Base-by-base conservation (phyloP, 2,888 invertebrate genomes). In the Lycophotia porphyrea region DNA sequence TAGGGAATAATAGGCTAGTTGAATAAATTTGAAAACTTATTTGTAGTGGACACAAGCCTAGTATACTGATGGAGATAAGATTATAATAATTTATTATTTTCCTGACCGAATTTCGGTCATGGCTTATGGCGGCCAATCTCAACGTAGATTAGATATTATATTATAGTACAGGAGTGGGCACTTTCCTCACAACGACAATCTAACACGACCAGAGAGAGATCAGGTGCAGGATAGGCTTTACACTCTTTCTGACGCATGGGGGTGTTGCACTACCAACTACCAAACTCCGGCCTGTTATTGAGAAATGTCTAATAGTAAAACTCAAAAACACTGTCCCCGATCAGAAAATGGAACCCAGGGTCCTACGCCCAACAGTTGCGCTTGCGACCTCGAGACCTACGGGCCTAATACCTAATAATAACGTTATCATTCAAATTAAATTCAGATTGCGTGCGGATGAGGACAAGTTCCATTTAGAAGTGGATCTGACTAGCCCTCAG, bases 401-500 rank as follows among this genome's bases (percentile, higher is more conserved):
- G 18, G 55, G 27, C 18, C 2, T 18, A n/a, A n/a, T 52, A 47
- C 8, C 24, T 47, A 24, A 21, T n/a, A 52, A 55, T 72, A 61
- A 31, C 39, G 5, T 60, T 15, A 31, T n/a, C 11, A 31, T 42
- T 61, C 8, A 34, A 42, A 61, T 34, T 66, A 13, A 36, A 85
- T 89, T 66, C 90, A 97, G 97, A 84, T 93, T 97, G 7, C 92
- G 95, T 42, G 92, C 97, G n/a, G 96, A 97, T 24, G 97, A 97
- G 66, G 97, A 97, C 75, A 94, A 93, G 52, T 97, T 97, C 76
- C 95, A 96, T 55, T 87, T 98, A 81, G 97, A 97, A 90, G 88
- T 97, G 13, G 97, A 97, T 78, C 88, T 97, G 78, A 95, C 95
- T 58, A 91, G 97, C 44, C 97, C 97, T 0, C 94, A 94, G 84